Percentiles rank a stretch among this genome's conserved stretches.
These are phyloP conservation scores for Linurgus olivaceus DNA, from an alignment of 2,797 vertebrate genomes.

Conservation along the genomic window DNA sequence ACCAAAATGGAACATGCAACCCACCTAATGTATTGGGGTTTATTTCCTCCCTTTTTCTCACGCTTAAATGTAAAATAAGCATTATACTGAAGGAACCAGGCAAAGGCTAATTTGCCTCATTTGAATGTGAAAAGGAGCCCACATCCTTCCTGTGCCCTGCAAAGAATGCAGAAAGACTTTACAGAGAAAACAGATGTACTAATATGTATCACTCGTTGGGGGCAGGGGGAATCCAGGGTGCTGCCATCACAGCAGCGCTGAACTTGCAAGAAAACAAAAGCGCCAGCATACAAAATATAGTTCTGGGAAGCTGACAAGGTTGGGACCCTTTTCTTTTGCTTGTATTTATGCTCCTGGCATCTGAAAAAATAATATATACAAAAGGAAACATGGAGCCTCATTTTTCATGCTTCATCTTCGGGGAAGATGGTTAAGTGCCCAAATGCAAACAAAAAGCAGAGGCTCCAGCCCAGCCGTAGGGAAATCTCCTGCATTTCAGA, in stretches of 20 bases:
- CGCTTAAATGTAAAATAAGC: conserved; percentile 52
- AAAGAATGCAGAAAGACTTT: conserved; percentile 74
- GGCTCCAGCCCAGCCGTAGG: background rate
- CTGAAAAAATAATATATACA: background rate
- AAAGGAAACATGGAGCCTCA: background rate
- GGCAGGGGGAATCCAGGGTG: conserved; percentile 43
- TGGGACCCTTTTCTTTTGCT: background rate
- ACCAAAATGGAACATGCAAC: background rate
- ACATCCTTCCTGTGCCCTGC: conserved; percentile 77
- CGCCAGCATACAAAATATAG: background rate
- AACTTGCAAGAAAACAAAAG: conserved; percentile 43
- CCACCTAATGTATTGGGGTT: background rate
- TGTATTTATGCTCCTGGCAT: conserved; percentile 17
- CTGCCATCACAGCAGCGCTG: background rate
- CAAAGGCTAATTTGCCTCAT: conserved; percentile 67
- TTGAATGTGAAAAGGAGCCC: conserved; percentile 77
- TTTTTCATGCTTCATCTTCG: background rate
- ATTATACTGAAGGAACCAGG: conserved; percentile 50
- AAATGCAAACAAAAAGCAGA: background rate
- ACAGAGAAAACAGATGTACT: conserved; percentile 69
- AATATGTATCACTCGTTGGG: conserved; percentile 57
- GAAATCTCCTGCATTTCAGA: background rate
- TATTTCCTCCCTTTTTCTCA: conserved; percentile 56
- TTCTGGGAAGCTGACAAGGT: background rate
- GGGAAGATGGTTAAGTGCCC: background rate